A percentile compares a stretch with the other conserved stretches of the same genome.
Evolutionary conservation across 2,888 invertebrate genomes (phyloP).

Genomic region (Tachina lurida): DNA sequence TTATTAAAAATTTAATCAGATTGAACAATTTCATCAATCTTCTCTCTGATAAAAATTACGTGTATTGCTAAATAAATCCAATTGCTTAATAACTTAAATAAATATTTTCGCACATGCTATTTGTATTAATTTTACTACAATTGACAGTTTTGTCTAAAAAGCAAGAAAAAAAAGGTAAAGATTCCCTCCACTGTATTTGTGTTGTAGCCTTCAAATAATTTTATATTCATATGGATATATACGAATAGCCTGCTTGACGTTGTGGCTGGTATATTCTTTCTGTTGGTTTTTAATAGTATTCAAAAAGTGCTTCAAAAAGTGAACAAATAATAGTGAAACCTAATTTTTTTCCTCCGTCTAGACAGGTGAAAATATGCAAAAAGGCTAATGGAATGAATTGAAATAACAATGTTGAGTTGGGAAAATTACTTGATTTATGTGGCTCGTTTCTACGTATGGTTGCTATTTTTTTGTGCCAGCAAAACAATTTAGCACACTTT

Average conservation of each 20-base stretch:
- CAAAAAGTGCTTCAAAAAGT: slow-evolving; percentile 39
- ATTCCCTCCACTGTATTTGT: slow-evolving; percentile 23
- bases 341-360: slow-evolving; percentile 68
- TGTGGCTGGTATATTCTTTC: slow-evolving; percentile 40
- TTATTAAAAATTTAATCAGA: too few species aligned
- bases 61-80: too few species aligned
- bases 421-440: slow-evolving; percentile 70
- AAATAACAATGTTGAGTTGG: slow-evolving; percentile 67
- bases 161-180: slow-evolving; percentile 7
- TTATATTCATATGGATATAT: not conserved
- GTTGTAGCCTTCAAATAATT: not conserved
- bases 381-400: slow-evolving; percentile 42
- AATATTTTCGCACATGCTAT: slow-evolving; percentile 5
- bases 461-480: not conserved
- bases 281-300: slow-evolving; percentile 46
- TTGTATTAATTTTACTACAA: slow-evolving; percentile 50
- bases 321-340: slow-evolving; percentile 33
- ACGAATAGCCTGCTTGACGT: slow-evolving; percentile 24
- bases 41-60: too few species aligned
- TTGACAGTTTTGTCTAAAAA: slow-evolving; percentile 42
- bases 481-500: slow-evolving; percentile 62
- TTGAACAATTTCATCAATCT: too few species aligned
- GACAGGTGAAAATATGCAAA: slow-evolving; percentile 57
- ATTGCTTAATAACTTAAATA: slow-evolving; percentile 8
- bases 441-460: not conserved